Conservation (phyloP, 2,888 invertebrate species). For the Xanthia icteritia region DNA sequence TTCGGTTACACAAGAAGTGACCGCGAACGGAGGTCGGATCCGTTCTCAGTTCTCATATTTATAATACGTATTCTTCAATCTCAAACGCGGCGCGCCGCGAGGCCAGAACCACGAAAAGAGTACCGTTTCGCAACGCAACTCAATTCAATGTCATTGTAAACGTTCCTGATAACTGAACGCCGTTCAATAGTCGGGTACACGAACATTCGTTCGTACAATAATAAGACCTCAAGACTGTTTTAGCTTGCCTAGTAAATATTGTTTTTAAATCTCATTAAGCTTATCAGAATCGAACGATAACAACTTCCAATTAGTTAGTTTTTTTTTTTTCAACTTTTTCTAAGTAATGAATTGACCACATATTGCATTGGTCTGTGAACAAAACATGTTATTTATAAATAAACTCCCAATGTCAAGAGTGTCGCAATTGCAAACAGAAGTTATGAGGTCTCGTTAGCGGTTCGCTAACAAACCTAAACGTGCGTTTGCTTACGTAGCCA, state of each 20-base stretch:
- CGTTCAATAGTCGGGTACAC: conserved; percentile 37
- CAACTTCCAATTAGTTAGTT: conserved; percentile 18
- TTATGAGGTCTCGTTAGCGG: conserved; percentile 68
- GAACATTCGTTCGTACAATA: conserved; percentile 4
- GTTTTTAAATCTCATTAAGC: conserved; percentile 42
- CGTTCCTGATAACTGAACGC: conserved; percentile 74
- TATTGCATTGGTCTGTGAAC: conserved; percentile 39
- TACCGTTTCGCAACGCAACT: conserved; percentile 88
- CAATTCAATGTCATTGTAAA: conserved; percentile 88
- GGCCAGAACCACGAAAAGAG: conserved; percentile 85
- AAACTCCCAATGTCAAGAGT: conserved; percentile 72
- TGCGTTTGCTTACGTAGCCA: conserved; percentile 46
- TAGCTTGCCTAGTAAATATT: neutral
- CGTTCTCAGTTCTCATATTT: conserved; percentile 86
- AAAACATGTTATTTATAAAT: conserved; percentile 46
- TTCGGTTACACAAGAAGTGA: conserved; percentile 86
- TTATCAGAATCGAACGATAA: conserved; percentile 48
- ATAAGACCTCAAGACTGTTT: conserved; percentile 24
- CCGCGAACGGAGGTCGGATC: conserved; percentile 89
- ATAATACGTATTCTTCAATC: conserved; percentile 90
- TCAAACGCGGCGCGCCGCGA: conserved; percentile 82
- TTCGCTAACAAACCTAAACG: conserved; percentile 66
- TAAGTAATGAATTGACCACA: conserved; percentile 19
- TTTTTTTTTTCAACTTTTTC: neutral
- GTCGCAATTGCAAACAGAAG: conserved; percentile 69